Percentiles rank a stretch among this genome's conserved stretches.
These are phyloP conservation scores for Mythimna albipuncta DNA, from an alignment of 2,888 invertebrate species.

Conservation along the genomic window DNA sequence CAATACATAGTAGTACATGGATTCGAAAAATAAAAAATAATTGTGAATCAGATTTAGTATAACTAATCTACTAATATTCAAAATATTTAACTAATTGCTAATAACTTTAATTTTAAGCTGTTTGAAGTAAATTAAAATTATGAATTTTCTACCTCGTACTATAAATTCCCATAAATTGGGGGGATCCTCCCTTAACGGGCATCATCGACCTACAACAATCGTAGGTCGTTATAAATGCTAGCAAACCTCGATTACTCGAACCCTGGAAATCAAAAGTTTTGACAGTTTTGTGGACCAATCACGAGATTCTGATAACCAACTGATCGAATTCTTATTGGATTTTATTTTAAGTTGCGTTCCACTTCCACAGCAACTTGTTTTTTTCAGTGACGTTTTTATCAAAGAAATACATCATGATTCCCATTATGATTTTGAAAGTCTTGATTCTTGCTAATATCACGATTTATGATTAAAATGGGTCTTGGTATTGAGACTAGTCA, in stretches of 20 bases:
- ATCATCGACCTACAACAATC: constrained; percentile 51
- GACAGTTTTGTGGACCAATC: constrained; percentile 59
- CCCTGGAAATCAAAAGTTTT: constrained; percentile 38
- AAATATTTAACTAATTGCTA: background rate
- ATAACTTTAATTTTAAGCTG: background rate
- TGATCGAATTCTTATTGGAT: background rate
- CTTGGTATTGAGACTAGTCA: background rate
- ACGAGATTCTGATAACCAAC: background rate
- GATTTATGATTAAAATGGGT: background rate
- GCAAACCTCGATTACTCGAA: background rate
- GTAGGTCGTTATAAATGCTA: constrained; percentile 58
- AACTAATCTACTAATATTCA: background rate
- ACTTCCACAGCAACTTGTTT: constrained; percentile 2
- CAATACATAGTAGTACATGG: too few species aligned
- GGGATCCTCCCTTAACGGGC: constrained; percentile 17
- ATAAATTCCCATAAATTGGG: constrained; percentile 5
- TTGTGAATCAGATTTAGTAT: background rate
- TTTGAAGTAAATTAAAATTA: background rate
- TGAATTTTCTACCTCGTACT: background rate
- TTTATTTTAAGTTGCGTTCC: background rate
- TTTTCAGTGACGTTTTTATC: background rate
- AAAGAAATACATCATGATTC: background rate
- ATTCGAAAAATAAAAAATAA: background rate
- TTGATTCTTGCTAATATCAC: background rate
- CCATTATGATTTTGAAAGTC: background rate